Conservation (phyloP, 2,113 vertebrate genomes). For the Scalopus aquaticus region DNA sequence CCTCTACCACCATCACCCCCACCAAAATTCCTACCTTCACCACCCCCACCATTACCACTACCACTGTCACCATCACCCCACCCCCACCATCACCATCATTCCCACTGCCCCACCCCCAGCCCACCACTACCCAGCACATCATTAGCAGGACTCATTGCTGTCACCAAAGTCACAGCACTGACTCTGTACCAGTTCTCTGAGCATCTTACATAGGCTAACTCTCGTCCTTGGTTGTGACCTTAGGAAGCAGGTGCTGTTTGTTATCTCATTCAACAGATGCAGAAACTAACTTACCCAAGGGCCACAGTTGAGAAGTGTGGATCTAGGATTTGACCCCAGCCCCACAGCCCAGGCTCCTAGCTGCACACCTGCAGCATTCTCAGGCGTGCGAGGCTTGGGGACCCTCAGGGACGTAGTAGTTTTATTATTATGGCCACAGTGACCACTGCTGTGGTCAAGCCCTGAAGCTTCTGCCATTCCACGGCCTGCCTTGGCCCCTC, state of each 20-base stretch:
- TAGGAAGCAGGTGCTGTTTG: background rate
- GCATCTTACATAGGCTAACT: background rate
- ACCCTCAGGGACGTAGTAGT: background rate
- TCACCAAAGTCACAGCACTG: background rate
- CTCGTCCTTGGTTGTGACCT: background rate
- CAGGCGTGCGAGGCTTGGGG: background rate
- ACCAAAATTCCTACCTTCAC: no score
- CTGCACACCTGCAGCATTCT: no score
- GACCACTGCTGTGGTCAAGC: background rate
- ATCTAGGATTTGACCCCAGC: background rate
- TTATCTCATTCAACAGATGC: background rate
- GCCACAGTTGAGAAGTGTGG: background rate
- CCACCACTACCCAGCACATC: background rate
- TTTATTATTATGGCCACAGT: background rate
- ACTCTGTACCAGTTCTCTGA: background rate
- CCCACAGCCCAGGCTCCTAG: background rate
- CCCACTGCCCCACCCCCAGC: no score
- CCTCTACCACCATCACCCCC: rapidly evolving
- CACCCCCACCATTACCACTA: no score
- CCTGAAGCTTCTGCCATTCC: background rate
- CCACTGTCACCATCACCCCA: no score
- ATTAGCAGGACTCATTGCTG: rapidly evolving
- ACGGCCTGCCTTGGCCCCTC: background rate
- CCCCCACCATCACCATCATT: no score
- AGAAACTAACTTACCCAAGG: background rate